Evolutionary conservation across 1,140 invertebrate species (phyloP).

Genomic region (Bombus superbus): DNA sequence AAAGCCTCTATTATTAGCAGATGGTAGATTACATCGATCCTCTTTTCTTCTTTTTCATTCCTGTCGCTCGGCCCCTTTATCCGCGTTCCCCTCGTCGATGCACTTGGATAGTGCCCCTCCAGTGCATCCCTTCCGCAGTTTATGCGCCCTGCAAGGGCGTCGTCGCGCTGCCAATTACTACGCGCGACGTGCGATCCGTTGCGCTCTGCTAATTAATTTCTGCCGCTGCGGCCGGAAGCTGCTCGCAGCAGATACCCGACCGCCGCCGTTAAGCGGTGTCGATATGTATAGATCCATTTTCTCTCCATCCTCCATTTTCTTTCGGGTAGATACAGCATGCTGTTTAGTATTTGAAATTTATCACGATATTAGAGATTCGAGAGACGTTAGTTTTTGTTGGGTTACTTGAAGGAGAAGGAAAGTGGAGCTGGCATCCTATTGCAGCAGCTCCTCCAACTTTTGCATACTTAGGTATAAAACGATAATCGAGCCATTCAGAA

Average conservation of each 20-base stretch:
- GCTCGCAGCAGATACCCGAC: slow-evolving; percentile 14
- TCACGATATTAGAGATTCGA: background rate
- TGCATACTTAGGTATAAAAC: no score
- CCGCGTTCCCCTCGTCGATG: slow-evolving; percentile 54
- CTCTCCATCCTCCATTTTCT: background rate
- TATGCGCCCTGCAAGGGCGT: slow-evolving; percentile 78
- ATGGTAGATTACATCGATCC: slow-evolving; percentile 82
- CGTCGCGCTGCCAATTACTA: slow-evolving; percentile 79
- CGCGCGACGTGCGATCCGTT: slow-evolving; percentile 67
- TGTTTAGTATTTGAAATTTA: no score
- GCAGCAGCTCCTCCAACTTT: no score
- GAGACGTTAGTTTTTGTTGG: no score
- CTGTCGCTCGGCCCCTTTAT: slow-evolving; percentile 65
- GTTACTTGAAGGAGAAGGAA: no score
- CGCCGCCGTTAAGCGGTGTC: background rate
- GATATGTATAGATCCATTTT: background rate
- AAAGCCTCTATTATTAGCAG: slow-evolving; percentile 81
- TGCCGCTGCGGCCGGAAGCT: slow-evolving; percentile 57
- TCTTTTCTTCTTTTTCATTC: slow-evolving; percentile 59
- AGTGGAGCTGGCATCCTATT: no score
- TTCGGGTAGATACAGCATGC: background rate
- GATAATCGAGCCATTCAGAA: no score
- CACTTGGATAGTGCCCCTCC: slow-evolving; percentile 56
- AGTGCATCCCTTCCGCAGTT: slow-evolving; percentile 69
- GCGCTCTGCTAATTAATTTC: slow-evolving; percentile 80